A percentile compares a stretch with the other conserved stretches of the same genome.
These are phyloP conservation scores for Pelosia muscerda DNA, from an alignment of 2,888 invertebrate genomes.

Conservation along the genomic window DNA sequence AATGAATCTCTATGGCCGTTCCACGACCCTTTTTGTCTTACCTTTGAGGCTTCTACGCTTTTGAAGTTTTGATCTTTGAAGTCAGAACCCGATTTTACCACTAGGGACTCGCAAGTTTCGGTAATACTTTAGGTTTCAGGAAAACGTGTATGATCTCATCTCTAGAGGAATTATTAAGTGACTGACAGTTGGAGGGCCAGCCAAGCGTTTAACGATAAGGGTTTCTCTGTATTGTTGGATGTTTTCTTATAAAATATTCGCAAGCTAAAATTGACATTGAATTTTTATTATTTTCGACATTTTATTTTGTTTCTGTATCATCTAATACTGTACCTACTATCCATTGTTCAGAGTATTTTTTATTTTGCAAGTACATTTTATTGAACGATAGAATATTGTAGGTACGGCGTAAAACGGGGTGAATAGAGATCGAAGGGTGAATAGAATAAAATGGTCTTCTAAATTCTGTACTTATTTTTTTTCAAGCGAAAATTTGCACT, in stretches of 20 bases:
- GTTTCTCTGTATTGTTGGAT: background rate
- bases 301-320: background rate
- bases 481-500: too few species aligned
- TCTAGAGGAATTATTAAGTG: slow-evolving; percentile 30
- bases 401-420: too few species aligned
- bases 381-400: too few species aligned
- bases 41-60: slow-evolving; percentile 42
- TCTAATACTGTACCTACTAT: too few species aligned
- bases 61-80: slow-evolving; percentile 42
- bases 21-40: slow-evolving; percentile 37
- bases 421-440: too few species aligned
- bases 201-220: background rate
- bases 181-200: slow-evolving; percentile 2
- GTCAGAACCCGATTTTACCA: slow-evolving; percentile 42
- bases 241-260: background rate
- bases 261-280: background rate
- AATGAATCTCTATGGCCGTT: slow-evolving; percentile 52
- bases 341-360: too few species aligned
- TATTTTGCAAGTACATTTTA: too few species aligned
- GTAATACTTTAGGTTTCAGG: slow-evolving; percentile 27
- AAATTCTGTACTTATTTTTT: too few species aligned
- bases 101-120: slow-evolving; percentile 38
- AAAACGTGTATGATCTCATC: slow-evolving; percentile 38
- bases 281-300: background rate
- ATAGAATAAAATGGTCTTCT: too few species aligned